Conservation (phyloP, 1,140 invertebrate genomes). For the Triops cancriformis region DNA sequence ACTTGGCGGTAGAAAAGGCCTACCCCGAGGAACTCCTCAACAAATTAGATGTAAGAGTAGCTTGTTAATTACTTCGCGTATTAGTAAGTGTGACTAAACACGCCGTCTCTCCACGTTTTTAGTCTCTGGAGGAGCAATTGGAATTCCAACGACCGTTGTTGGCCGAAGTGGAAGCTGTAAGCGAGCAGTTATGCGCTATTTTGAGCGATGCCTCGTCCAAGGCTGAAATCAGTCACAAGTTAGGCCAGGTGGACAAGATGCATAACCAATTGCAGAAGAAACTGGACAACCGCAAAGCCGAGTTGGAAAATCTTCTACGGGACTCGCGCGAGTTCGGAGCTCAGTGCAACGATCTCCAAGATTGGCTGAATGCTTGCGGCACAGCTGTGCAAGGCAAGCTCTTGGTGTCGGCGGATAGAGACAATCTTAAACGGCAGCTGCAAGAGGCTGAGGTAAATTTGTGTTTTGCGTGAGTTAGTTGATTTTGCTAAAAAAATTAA, state of each 20-base stretch:
- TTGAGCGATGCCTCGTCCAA: constrained; percentile 82
- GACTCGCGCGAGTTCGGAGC: constrained; percentile 78
- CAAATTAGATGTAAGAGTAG: constrained; percentile 50
- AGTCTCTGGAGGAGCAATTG: constrained; percentile 65
- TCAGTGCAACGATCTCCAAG: constrained; percentile 71
- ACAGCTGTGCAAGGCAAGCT: constrained; percentile 60
- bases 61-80: background rate
- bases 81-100: background rate
- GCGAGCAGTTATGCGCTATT: constrained; percentile 73
- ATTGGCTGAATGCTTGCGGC: constrained; percentile 72
- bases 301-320: constrained; percentile 73
- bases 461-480: background rate
- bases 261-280: constrained; percentile 80
- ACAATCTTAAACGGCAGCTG: constrained; percentile 74
- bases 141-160: constrained; percentile 76
- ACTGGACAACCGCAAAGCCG: constrained; percentile 76
- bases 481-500: background rate
- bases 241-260: constrained; percentile 68
- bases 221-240: constrained; percentile 80
- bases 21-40: constrained; percentile 79
- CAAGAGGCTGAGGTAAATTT: constrained; percentile 62
- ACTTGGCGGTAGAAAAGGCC: constrained; percentile 56
- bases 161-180: constrained; percentile 77
- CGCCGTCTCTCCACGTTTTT: constrained; percentile 42
- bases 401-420: constrained; percentile 74